phyloP scores from a whole-genome alignment of 1,140 invertebrate species.

The Ceratitis capitata region DNA sequence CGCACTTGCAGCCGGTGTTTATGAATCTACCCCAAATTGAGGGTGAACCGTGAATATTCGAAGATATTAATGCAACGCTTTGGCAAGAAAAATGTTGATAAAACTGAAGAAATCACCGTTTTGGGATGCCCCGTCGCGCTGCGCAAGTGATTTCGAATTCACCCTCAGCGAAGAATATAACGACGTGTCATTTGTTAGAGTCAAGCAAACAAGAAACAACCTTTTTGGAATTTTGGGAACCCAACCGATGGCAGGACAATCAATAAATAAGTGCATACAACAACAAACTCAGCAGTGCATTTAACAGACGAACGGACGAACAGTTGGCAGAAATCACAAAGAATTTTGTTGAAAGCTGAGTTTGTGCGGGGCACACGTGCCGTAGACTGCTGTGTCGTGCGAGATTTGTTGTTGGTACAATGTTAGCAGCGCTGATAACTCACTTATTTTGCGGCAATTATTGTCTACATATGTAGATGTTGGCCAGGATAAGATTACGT shows the following conservation, averaged over 20 bases:
- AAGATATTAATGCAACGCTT: background rate
- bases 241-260: background rate
- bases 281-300: too few relatives aligned
- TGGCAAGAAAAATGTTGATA: background rate
- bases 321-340: background rate
- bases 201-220: too few relatives aligned
- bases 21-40: background rate
- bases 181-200: background rate
- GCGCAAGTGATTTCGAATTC: background rate
- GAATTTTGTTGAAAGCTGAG: background rate
- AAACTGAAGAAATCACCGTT: background rate
- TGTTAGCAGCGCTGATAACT: background rate
- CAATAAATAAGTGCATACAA: background rate
- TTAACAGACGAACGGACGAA: too few relatives aligned
- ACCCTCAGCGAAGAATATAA: background rate
- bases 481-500: conserved; percentile 7
- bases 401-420: background rate
- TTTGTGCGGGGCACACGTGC: background rate
- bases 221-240: background rate
- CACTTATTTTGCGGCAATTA: background rate
- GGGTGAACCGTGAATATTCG: background rate
- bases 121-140: background rate
- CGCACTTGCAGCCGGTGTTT: background rate
- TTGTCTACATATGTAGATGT: background rate
- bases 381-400: background rate